Evolutionary conservation across 2,888 invertebrate genomes (phyloP).

Genomic region (Salticus scenicus): DNA sequence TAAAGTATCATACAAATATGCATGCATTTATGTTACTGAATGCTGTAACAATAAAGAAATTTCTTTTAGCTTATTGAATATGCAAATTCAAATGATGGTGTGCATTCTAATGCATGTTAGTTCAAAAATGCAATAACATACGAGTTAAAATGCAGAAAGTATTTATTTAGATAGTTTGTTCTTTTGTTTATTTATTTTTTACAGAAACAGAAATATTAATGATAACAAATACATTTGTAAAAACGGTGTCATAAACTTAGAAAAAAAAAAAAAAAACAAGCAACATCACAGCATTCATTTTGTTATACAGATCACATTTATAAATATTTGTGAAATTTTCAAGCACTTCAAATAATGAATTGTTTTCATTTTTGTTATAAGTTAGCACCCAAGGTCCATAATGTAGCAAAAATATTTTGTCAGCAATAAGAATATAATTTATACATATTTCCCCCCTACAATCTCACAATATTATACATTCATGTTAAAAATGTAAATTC

Average conservation of each 20-base stretch:
- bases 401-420: conserved; percentile 48
- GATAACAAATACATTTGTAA: background rate
- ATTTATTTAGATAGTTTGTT: background rate
- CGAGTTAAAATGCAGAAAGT: background rate
- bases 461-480: no score
- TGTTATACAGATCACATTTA: background rate
- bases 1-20: no score
- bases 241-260: background rate
- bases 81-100: no score
- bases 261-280: conserved; percentile 36
- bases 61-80: no score
- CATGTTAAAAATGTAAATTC: no score
- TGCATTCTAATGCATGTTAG: background rate
- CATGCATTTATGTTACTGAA: no score
- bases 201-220: background rate
- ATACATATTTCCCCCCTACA: background rate
- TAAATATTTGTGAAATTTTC: background rate
- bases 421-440: conserved; percentile 27
- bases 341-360: background rate
- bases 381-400: background rate
- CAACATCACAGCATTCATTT: conserved; percentile 53
- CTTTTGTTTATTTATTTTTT: no score
- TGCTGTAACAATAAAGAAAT: no score
- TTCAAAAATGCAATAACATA: background rate
- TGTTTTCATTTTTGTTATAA: background rate